Evolutionary conservation across 2,888 invertebrate species (phyloP).

Genomic region (Dendrolimus houi): DNA sequence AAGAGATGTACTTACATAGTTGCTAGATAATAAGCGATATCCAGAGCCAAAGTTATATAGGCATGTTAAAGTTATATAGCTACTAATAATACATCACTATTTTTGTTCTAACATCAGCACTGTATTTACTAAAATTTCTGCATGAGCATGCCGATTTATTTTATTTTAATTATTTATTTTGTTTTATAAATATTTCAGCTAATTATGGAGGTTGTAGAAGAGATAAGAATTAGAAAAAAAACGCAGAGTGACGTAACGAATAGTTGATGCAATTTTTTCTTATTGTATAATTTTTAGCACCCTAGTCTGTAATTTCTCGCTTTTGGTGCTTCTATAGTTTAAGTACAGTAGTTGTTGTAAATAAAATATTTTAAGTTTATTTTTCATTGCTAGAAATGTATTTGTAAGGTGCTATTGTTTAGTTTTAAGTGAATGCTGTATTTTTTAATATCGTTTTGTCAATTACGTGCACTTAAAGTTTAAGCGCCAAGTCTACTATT

Average conservation of each 20-base stretch:
- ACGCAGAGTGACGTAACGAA: conserved; percentile 55
- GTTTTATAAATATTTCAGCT: conserved; percentile 64
- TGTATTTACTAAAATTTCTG: conserved; percentile 26
- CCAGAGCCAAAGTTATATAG: too few relatives aligned
- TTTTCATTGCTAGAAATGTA: background rate
- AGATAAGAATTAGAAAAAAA: conserved; percentile 72
- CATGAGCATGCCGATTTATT: conserved; percentile 26
- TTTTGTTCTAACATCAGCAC: conserved; percentile 65
- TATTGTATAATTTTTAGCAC: conserved; percentile 16
- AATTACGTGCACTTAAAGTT: background rate
- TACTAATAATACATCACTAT: too few relatives aligned
- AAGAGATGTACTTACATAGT: too few relatives aligned
- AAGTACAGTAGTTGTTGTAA: conserved; percentile 9
- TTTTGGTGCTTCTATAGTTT: conserved; percentile 17
- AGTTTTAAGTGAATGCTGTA: background rate
- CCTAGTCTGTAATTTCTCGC: conserved; percentile 27
- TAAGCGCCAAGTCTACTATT: too few relatives aligned
- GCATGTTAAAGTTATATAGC: too few relatives aligned
- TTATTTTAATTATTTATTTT: conserved; percentile 16
- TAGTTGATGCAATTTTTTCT: conserved; percentile 38
- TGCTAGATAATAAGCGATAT: too few relatives aligned
- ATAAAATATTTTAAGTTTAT: background rate
- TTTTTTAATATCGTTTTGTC: background rate
- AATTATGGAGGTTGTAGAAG: conserved; percentile 73
- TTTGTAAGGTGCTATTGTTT: conserved; percentile 1